A percentile compares a stretch with the other conserved stretches of the same genome.
phyloP scores from a whole-genome alignment of 1,140 invertebrate genomes.

The Lethocerus indicus region DNA sequence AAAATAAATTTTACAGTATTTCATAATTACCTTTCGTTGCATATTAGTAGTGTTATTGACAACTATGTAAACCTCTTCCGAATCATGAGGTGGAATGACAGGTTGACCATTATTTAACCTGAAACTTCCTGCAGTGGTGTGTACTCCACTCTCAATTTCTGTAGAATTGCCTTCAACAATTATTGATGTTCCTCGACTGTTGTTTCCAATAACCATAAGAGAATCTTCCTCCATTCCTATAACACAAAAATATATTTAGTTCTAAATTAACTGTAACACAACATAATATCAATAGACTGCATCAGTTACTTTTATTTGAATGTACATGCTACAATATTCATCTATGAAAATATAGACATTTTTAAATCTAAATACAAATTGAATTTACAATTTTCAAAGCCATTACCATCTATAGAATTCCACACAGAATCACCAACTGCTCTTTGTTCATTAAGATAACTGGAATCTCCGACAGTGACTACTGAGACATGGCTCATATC shows the following conservation, averaged over 20 bases:
- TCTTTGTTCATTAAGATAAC: conserved; percentile 14
- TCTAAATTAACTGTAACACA: neutral
- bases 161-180: conserved; percentile 15
- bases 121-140: neutral
- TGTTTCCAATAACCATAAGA: conserved; percentile 11
- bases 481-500: conserved; percentile 79
- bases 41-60: conserved; percentile 23
- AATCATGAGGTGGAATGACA: conserved; percentile 10
- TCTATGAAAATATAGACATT: no score
- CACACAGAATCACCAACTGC: conserved; percentile 8
- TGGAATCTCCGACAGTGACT: conserved; percentile 68
- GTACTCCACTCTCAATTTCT: neutral
- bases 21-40: conserved; percentile 4
- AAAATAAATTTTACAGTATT: neutral
- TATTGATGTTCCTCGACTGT: conserved; percentile 15
- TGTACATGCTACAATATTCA: no score
- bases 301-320: no score
- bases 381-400: neutral
- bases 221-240: conserved; percentile 17
- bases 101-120: conserved; percentile 14
- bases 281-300: neutral
- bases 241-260: neutral
- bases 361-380: no score
- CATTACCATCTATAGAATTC: conserved; percentile 16
- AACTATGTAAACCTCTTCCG: conserved; percentile 20